Base-by-base conservation (phyloP, 2,888 invertebrate species). In the Epinotia demarniana region DNA sequence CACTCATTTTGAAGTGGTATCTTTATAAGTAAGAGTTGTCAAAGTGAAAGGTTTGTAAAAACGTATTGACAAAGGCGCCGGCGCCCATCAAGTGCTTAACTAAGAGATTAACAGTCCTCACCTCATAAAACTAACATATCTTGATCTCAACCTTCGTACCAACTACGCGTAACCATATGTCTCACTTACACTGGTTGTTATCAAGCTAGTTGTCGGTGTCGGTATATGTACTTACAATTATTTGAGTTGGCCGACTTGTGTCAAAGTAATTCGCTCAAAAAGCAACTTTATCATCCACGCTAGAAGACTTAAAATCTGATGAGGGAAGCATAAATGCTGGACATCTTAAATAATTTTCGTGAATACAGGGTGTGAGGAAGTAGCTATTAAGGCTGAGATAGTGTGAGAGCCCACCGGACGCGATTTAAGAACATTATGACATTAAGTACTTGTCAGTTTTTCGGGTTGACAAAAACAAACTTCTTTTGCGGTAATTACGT, bases 351-450 rank as follows among this genome's bases (percentile, higher is more conserved):
- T 53, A n/a, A 53, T 53, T n/a, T 53, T 46, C 16, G 19, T 16
- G 16, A 23, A 16, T 16, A 27, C 18, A 1, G 4, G n/a, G 33
- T 16, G 49, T 66, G 69, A 69, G 69, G 69, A 69, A 69, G 69
- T 23, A 69, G 69, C 69, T 60, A 69, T 69, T 60, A 69, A 69
- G n/a, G 12, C 39, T 23, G 58, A 69, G 69, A 69, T 69, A 69
- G n/a, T 39, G 55, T 9, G 43, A 19, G 39, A 68, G 68, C 43
- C 69, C 69, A 69, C 69, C 69, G 69, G 69, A 69, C 69, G 69
- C 58, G 69, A 69, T 68, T 68, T 43, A 58, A 43, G 12, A 23
- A 46, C 69, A 69, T 69, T 46, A 69, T 69, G 23, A 69, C 46
- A 69, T 39, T 69, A 69, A 69, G 69, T 60, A 69, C 58, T 64